These are phyloP conservation scores for Heteronetta atricapilla DNA, from an alignment of 2,113 vertebrate genomes.

Conservation along the genomic window DNA sequence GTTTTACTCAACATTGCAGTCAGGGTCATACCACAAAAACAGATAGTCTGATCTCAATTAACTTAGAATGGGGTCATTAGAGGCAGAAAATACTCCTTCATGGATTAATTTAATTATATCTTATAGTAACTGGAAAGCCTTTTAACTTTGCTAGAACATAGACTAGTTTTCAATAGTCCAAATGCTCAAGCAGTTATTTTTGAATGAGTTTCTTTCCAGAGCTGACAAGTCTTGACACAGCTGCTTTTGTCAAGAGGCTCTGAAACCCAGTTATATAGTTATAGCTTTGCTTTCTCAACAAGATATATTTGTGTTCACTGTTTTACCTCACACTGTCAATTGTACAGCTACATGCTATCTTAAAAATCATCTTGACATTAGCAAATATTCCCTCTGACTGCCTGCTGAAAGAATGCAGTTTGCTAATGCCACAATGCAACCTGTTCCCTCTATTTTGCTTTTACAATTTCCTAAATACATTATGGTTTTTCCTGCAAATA, in stretches of 20 bases:
- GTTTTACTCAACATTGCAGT: neutral
- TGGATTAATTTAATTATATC: neutral
- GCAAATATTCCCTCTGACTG: neutral
- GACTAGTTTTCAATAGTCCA: neutral
- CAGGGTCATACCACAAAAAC: neutral
- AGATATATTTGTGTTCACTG: neutral
- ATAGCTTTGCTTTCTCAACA: neutral
- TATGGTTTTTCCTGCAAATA: neutral
- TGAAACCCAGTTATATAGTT: neutral
- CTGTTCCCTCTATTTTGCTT: neutral
- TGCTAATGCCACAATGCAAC: neutral
- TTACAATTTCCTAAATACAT: neutral
- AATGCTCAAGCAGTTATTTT: neutral
- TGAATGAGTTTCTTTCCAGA: neutral
- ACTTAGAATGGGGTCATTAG: neutral
- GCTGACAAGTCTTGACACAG: neutral
- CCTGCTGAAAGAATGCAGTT: neutral
- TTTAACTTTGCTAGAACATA: neutral
- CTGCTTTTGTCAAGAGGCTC: neutral
- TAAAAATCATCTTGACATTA: slow-evolving; percentile 3
- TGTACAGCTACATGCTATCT: neutral
- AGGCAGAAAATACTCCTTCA: neutral
- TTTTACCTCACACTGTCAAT: neutral
- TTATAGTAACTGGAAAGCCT: neutral
- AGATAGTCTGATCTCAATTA: neutral